Evolutionary conservation across 2,888 invertebrate genomes (phyloP), one percentile per base, ranked within the genome.

Genomic region (Cantharis lateralis): DNA sequence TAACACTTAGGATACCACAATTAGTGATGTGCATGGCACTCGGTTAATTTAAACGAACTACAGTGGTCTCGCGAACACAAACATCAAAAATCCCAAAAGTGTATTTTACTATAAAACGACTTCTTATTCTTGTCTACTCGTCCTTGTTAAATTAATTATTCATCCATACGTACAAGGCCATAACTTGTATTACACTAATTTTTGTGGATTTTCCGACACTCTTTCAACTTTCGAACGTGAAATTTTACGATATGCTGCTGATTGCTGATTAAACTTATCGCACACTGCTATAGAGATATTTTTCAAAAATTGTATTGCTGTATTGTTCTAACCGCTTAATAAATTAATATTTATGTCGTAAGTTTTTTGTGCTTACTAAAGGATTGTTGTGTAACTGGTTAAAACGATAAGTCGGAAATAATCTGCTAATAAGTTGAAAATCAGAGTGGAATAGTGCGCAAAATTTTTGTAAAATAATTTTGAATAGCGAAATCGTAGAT

Each of bases 11-110:
- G 71, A 76, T 72, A 68, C 62, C n/a, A 16, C 66, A 15, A 18
- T 24, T 72, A 18, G 48, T 63, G 70, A 62, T 70, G 72, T 68
- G 64, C 75, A 75, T 78, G 63, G 26, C 73, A 73, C 74, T 71
- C 32, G 72, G 63, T 26, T 48, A 48, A 69, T 48, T 26, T 32
- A 7, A 16, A 32, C 26, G 5, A 20, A 66, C 69, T 62, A 75
- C 20, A n/a, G 70, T 64, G 68, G 79, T 78, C 73, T 70, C 76
- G 70, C 77, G 79, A 76, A 77, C 76, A 81, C 80, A 79, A 74
- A 66, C 61, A 15, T 16, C 15, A 61, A 69, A 77, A 77, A 74
- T 74, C 68, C 68, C n/a, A 70, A 77, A 73, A 66, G 64, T 66
- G 64, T 66, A 20, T 66, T 66, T 66, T 24, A 20, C 64, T 16